Evolutionary conservation across 1,140 invertebrate species (phyloP), one percentile per base, ranked within the genome.

Genomic region (Apis cerana): DNA sequence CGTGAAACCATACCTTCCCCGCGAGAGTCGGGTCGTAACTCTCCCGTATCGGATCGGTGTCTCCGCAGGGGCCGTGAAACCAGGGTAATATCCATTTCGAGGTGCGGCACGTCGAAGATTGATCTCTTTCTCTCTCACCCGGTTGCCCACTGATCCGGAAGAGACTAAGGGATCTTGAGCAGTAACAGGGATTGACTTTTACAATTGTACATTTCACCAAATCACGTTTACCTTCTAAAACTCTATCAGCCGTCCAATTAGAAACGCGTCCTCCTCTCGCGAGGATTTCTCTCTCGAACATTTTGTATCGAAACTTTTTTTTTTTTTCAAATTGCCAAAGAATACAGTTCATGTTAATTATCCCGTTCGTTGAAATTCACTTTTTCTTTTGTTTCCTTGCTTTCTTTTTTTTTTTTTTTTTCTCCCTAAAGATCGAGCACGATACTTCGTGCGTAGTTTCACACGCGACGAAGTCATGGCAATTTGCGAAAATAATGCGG

Each of bases 1-100:
- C 70, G 83, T 82, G 87, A 87, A 89, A 89, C 81, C 85, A 79
- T 87, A 83, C 65, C 80, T 82, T 79, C 78, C 82, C 77, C 75
- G 69, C 52, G 77, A 70, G 82, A 86, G 58, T 76, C 71, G 70
- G 33, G 75, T 75, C 75, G 83, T 78, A 82, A 81, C 62, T 84
- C 85, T 84, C 76, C 72, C 82, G 78, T 86, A 84, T 80, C 78
- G 85, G 70, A 80, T 84, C 67, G 72, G 81, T 82, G 81, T 82
- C 81, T 71, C 58, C 78, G 64, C 52, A 68, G 77, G 52, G 78
- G 69, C 75, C 75, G 81, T 82, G 77, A 80, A 84, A 84, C 69
- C 82, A 74, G 78, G 78, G 71, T 84, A 84, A 84, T 84, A 81
- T 84, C 78, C 83, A 84, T 84, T 81, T 84, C 83, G 71, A 84